Conservation (phyloP, 2,113 vertebrate species). For the Murina feae region DNA sequence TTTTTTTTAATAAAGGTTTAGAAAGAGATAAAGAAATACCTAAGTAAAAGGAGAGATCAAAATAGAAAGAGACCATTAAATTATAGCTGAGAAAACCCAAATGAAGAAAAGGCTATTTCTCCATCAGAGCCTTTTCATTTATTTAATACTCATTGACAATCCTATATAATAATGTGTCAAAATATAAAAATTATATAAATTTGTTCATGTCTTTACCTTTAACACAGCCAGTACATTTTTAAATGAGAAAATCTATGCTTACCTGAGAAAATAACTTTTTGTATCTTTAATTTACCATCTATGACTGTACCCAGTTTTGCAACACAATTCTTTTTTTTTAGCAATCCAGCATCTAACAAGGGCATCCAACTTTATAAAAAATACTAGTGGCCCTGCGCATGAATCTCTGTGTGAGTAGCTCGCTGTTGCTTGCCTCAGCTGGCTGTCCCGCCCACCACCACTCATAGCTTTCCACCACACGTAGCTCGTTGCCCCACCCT, state of each 20-base stretch:
- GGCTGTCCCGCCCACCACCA: too few relatives aligned
- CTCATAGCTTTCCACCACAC: too few relatives aligned
- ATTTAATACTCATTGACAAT: not conserved
- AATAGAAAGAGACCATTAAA: not conserved
- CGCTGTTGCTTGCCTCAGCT: too few relatives aligned
- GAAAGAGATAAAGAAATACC: not conserved
- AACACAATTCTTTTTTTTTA: not conserved
- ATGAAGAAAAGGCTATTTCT: not conserved
- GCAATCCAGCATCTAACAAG: not conserved
- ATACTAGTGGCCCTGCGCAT: too few relatives aligned
- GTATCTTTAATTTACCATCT: not conserved
- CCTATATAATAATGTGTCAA: not conserved
- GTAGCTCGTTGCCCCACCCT: too few relatives aligned
- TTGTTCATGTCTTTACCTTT: not conserved
- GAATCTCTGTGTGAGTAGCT: too few relatives aligned
- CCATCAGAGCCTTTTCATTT: not conserved
- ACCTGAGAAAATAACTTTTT: slow-evolving; percentile 22
- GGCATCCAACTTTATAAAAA: not conserved
- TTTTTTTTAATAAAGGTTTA: not conserved
- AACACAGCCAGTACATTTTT: not conserved
- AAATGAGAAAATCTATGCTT: not conserved
- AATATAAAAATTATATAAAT: too few relatives aligned
- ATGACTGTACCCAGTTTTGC: not conserved
- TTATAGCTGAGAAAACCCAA: not conserved
- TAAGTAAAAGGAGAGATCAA: not conserved